A percentile compares a stretch with the other conserved stretches of the same genome.
phyloP scores from a whole-genome alignment of 2,113 vertebrate genomes.

The Scatophagus argus region DNA sequence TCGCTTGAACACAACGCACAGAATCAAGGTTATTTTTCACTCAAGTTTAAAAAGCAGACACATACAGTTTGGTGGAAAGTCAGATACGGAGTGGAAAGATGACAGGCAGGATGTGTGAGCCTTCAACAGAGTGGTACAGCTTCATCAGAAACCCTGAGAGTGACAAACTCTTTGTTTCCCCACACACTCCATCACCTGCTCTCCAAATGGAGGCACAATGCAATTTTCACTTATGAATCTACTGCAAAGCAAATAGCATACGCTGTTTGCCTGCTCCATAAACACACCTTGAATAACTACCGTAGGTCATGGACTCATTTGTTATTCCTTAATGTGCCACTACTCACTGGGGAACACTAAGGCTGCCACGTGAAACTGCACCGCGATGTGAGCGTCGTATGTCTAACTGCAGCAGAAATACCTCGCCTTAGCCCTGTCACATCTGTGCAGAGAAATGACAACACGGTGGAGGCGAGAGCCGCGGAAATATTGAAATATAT shows the following conservation, averaged over 20 bases:
- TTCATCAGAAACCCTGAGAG: conserved; percentile 59
- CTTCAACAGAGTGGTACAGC: conserved; percentile 41
- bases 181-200: conserved; percentile 72
- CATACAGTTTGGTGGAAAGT: conserved; percentile 47
- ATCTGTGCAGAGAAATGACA: conserved; percentile 51
- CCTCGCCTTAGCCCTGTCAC: conserved; percentile 51
- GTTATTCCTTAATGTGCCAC: conserved; percentile 82
- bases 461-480: conserved; percentile 43
- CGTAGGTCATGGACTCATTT: conserved; percentile 78
- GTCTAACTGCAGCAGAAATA: conserved; percentile 68
- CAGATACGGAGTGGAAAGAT: conserved; percentile 46
- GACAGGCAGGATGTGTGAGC: conserved; percentile 67
- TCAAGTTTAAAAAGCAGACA: conserved; percentile 31
- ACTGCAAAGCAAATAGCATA: conserved; percentile 76
- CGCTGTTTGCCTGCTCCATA: conserved; percentile 65
- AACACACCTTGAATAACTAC: conserved; percentile 77
- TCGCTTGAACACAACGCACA: not conserved
- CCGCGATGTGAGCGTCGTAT: conserved; percentile 45
- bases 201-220: conserved; percentile 77
- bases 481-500: conserved; percentile 80
- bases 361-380: conserved; percentile 68
- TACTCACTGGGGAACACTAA: conserved; percentile 69
- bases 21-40: not conserved
- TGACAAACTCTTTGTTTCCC: conserved; percentile 69
- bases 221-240: conserved; percentile 81